These are phyloP conservation scores for Drosophila malerkotliana DNA, from an alignment of 1,140 invertebrate species.

Conservation along the genomic window DNA sequence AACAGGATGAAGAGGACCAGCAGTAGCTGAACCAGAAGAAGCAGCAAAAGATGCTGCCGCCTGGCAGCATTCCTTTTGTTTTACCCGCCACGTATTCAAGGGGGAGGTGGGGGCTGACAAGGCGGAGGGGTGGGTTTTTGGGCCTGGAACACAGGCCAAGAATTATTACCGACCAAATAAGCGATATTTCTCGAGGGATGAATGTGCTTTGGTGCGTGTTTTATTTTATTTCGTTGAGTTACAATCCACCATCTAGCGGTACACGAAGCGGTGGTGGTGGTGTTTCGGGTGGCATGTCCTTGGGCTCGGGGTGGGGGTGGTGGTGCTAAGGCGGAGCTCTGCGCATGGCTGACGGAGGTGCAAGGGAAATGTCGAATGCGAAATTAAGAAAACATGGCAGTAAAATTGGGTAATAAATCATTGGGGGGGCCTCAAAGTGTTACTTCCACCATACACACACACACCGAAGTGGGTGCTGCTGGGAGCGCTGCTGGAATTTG, in stretches of 20 bases:
- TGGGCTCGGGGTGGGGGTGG: constrained; percentile 13
- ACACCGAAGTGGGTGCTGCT: constrained; percentile 4
- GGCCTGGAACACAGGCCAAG: constrained; percentile 64
- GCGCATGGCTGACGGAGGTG: constrained; percentile 76
- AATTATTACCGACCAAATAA: constrained; percentile 84
- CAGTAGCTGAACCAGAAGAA: constrained; percentile 13
- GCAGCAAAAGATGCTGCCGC: constrained; percentile 62
- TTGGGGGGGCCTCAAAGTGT: constrained; percentile 77
- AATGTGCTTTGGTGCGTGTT: constrained; percentile 84
- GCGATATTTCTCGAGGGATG: constrained; percentile 84
- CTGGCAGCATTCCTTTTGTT: constrained; percentile 64
- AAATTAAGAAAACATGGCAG: constrained; percentile 83
- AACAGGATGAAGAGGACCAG: constrained; percentile 7
- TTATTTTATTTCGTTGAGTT: constrained; percentile 84
- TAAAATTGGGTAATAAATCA: constrained; percentile 82
- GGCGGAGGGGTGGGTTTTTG: constrained; percentile 39
- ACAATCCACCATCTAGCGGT: constrained; percentile 76
- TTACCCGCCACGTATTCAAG: constrained; percentile 24
- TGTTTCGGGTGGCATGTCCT: background rate
- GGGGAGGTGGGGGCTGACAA: background rate
- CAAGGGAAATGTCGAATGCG: constrained; percentile 80
- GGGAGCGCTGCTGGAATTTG: constrained; percentile 64
- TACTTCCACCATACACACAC: constrained; percentile 42
- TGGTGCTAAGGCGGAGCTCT: constrained; percentile 25
- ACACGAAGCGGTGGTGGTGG: constrained; percentile 44